phyloP scores from a whole-genome alignment of 2,113 vertebrate genomes.

The Puntigrus tetrazona region DNA sequence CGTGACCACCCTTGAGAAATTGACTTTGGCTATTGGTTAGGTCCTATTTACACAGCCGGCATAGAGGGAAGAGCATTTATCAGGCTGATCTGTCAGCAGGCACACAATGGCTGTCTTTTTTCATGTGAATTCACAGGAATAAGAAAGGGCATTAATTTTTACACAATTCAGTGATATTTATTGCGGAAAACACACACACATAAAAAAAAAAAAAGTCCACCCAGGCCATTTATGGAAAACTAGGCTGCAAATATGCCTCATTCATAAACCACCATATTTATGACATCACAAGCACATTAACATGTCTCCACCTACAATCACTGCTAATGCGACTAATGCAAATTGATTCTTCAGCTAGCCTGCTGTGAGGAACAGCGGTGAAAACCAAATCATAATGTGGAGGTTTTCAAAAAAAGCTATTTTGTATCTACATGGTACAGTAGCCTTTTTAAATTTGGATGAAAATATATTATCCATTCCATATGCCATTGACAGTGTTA shows the following conservation, averaged over 20 bases:
- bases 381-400: neutral
- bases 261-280: neutral
- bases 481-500: neutral
- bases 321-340: neutral
- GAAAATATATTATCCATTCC: neutral
- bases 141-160: neutral
- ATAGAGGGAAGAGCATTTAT: constrained; percentile 33
- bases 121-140: constrained; percentile 25
- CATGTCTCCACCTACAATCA: neutral
- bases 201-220: neutral
- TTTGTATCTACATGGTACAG: neutral
- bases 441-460: neutral
- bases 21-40: constrained; percentile 58
- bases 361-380: neutral
- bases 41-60: constrained; percentile 46
- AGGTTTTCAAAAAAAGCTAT: neutral
- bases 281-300: neutral
- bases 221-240: neutral
- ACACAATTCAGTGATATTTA: neutral
- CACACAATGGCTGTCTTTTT: constrained; percentile 41
- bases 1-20: constrained; percentile 55
- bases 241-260: neutral
- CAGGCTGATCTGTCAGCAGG: constrained; percentile 51
- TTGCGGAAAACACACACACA: neutral
- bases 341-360: neutral